phyloP scores from a whole-genome alignment of 37 sponge, comb jelly and placozoan species.

The Mnemiopsis leidyi region DNA sequence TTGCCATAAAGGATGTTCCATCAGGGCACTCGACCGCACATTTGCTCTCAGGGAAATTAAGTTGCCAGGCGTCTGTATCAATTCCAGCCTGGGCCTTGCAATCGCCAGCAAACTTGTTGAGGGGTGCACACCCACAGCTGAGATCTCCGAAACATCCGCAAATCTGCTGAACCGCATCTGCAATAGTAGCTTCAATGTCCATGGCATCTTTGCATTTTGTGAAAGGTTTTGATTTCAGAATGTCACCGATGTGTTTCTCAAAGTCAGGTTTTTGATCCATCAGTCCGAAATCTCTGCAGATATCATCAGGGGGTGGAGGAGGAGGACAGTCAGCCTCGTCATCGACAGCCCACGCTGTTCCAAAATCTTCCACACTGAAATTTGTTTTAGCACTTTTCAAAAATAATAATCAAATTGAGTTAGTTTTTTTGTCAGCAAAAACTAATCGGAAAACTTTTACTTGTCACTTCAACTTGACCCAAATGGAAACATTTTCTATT shows the following conservation, averaged over 20 bases:
- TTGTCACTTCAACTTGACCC: too few species aligned
- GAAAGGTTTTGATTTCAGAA: neutral
- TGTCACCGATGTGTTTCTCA: neutral
- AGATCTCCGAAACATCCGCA: neutral
- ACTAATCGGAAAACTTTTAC: too few species aligned
- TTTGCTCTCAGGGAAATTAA: neutral
- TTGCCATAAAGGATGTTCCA: neutral
- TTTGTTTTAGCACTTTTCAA: too few species aligned
- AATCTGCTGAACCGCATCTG: neutral
- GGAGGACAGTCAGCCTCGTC: slow-evolving; percentile 19
- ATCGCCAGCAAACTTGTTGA: neutral
- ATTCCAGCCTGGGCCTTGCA: neutral
- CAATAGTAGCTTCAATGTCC: neutral
- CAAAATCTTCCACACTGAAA: neutral
- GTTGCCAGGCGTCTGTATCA: neutral
- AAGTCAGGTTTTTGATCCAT: neutral
- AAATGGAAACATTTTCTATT: too few species aligned
- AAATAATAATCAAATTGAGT: too few species aligned
- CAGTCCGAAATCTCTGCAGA: neutral
- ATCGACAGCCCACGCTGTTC: slow-evolving; percentile 23
- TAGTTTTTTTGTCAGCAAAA: too few species aligned
- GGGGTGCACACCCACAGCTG: neutral
- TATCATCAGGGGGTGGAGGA: neutral
- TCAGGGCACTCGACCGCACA: slow-evolving; percentile 3
- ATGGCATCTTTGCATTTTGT: neutral